Conservation (phyloP, 1,140 invertebrate genomes). For the Dreissena rostriformis region DNA sequence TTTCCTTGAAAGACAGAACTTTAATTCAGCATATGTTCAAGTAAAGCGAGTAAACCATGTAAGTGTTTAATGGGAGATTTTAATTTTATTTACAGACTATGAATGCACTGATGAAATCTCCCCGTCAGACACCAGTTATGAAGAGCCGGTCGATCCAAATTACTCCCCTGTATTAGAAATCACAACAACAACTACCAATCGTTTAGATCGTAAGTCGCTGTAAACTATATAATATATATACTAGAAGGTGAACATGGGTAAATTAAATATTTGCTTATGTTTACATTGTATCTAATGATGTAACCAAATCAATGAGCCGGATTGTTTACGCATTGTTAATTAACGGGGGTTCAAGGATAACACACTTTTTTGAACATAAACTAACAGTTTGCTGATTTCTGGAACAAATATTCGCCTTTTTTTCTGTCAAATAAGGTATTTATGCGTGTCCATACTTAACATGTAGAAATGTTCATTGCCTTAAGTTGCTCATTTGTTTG, state of each 20-base stretch:
- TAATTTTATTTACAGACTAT: conserved; percentile 21
- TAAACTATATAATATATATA: background rate
- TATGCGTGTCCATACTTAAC: too few relatives aligned
- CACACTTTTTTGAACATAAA: too few relatives aligned
- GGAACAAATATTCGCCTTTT: too few relatives aligned
- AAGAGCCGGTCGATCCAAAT: conserved; percentile 25
- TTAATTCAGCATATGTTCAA: background rate
- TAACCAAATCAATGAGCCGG: too few relatives aligned
- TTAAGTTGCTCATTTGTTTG: too few relatives aligned
- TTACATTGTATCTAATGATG: too few relatives aligned
- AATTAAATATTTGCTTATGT: too few relatives aligned
- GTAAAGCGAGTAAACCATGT: background rate
- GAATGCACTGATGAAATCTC: conserved; percentile 11
- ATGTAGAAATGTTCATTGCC: too few relatives aligned
- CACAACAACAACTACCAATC: conserved; percentile 29
- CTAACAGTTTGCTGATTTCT: too few relatives aligned
- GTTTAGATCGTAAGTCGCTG: conserved; percentile 33
- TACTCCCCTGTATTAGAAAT: conserved; percentile 48
- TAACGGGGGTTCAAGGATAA: too few relatives aligned
- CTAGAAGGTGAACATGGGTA: background rate
- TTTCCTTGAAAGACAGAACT: background rate
- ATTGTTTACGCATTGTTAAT: too few relatives aligned
- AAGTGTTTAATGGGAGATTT: background rate
- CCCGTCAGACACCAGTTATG: background rate
- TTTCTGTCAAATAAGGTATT: too few relatives aligned